Evolutionary conservation across 2,797 vertebrate genomes (phyloP), one percentile per base, ranked within the genome.

Genomic region (Enteromius radiatus): DNA sequence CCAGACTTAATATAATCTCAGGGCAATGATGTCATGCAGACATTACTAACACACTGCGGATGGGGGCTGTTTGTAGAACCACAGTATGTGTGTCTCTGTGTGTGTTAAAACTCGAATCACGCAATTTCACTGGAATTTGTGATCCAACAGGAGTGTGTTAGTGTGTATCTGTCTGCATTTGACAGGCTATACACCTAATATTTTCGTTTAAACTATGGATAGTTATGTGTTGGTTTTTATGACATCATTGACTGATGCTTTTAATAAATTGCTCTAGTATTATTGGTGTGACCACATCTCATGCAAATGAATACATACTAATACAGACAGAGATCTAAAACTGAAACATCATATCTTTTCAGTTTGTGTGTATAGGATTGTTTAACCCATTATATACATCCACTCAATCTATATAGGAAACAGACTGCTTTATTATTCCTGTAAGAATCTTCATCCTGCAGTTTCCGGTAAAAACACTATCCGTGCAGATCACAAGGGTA

Each of bases 1-100:
- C 49, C 41, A 69, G 38, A 47, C 63, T 28, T 82, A 82, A 49
- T 54, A 67, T 67, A 82, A 69, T 36, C 28, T 14, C 28, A 36
- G 52, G 26, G 12, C 41, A 83, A 49, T 77, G 74, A 83, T 69
- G 74, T 77, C 74, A 77, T 69, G 3, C 64, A 77, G 64, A 83
- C 64, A 83, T 76, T 68, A 83, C 49, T 54, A 33, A 59, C 19
- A 65, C 12, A 31, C 33, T 28, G 33, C 3, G 5, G 59, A 65
- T 75, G 71, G 43, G 21, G 54, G 12, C 28, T 17, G 8, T 70
- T 70, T 41, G 26, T 68, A 41, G 45, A 56, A 61, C 28, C 41
- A 73, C 26, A 70, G 11, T 36, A 19, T 43, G 80, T 65, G 43
- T 47, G 33, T 65, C n/a, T n/a, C n/a, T 41, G 63, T 52, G 23